Evolutionary conservation across 2,113 vertebrate genomes (phyloP), one percentile per base, ranked within the genome.

Genomic region (Spea bombifrons): DNA sequence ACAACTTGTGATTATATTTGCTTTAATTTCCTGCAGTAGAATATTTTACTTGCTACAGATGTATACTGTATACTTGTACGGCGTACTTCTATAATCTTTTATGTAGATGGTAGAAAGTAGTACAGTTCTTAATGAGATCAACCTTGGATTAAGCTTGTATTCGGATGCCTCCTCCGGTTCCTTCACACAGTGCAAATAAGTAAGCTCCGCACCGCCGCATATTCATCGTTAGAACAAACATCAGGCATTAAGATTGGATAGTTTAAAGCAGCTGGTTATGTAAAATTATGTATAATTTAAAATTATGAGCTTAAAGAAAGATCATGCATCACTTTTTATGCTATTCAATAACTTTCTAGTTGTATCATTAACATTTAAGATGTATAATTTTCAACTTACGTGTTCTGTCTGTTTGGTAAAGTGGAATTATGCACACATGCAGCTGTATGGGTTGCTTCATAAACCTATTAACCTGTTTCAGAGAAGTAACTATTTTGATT

Each of bases 171-270:
- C 43, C 45, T 7, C 13, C 45, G 71, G n/a, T 57, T 59, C 16
- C 4, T 7, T 63, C 71, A 46, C 55, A 48, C 57, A 61, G 71
- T 61, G 71, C 16, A 73, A 63, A 73, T 73, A 73, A 72, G 49
- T 57, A 57, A 47, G 44, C n/a, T 30, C 57, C 63, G 10, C n/a
- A 7, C 6, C 8, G 47, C 17, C 16, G 5, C 43, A 73, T 13
- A 64, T 16, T 64, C n/a, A 59, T 59, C 10, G 50, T 52, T 43
- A 71, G 12, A 47, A 59, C n/a, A 61, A 61, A 73, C 10, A n/a
- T 12, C 57, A 57, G 10, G 7, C 30, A 73, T 52, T 55, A 45
- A 46, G 5, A 67, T 4, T 53, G 12, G 30, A 66, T 43, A 66
- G 73, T 52, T 10, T 71, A 17, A 47, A 65, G 66, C 63, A 75